Conservation (phyloP, 2,888 invertebrate genomes). For the Sisyra terminalis region DNA sequence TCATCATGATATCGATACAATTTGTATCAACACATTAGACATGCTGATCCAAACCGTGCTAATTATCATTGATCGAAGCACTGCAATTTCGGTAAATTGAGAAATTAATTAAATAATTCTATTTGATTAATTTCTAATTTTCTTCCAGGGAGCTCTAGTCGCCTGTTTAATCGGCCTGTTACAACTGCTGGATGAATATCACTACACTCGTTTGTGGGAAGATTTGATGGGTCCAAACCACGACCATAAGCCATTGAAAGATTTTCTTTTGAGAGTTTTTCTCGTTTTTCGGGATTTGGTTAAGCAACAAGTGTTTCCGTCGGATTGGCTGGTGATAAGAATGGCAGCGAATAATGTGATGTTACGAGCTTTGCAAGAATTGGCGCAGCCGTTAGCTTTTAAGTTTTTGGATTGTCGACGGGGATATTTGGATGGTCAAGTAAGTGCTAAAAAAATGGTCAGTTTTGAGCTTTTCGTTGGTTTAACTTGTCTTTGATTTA, state of each 20-base stretch:
- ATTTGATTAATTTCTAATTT: background rate
- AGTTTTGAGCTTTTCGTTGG: background rate
- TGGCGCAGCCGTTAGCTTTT: constrained; percentile 73
- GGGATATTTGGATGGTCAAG: constrained; percentile 62
- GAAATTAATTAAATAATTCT: background rate
- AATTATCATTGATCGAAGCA: constrained; percentile 61
- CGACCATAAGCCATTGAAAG: constrained; percentile 68
- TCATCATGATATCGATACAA: constrained; percentile 66
- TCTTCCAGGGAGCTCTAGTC: constrained; percentile 60
- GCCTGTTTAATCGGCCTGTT: constrained; percentile 73
- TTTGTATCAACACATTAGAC: constrained; percentile 65
- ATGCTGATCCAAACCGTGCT: constrained; percentile 75
- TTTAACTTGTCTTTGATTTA: too few relatives aligned
- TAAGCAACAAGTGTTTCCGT: constrained; percentile 64
- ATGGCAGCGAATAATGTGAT: constrained; percentile 78
- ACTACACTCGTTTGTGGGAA: constrained; percentile 77
- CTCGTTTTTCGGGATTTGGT: constrained; percentile 66
- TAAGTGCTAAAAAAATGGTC: constrained; percentile 17
- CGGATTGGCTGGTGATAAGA: constrained; percentile 82
- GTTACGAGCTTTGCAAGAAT: constrained; percentile 68
- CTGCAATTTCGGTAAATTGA: constrained; percentile 42
- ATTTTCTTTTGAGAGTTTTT: constrained; percentile 70
- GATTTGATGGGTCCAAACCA: constrained; percentile 48
- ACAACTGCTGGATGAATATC: constrained; percentile 72
- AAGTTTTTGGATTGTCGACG: constrained; percentile 56